Conservation (phyloP, 2,888 invertebrate genomes). For the Euclidia mi region DNA sequence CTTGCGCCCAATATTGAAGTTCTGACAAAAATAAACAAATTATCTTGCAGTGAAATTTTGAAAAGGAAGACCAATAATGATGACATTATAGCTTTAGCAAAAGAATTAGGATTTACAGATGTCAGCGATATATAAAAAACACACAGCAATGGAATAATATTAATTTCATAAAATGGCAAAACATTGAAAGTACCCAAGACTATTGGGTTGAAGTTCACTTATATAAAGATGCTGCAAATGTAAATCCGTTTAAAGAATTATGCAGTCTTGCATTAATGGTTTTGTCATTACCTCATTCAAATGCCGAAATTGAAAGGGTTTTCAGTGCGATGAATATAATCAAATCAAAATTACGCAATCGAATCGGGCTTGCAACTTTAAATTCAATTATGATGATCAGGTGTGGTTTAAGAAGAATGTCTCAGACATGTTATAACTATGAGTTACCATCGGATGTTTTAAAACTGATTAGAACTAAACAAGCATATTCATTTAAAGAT, state of each 20-base stretch:
- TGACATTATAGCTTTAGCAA: no score
- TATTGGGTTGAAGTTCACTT: constrained; percentile 5
- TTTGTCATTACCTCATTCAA: constrained; percentile 4
- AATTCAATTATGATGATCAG: constrained; percentile 3
- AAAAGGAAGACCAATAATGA: no score
- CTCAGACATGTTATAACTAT: constrained; percentile 2
- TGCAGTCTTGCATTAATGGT: not conserved
- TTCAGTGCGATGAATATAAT: constrained; percentile 3
- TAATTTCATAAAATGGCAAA: not conserved
- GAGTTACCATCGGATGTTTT: constrained; percentile 3
- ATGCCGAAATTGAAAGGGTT: constrained; percentile 6
- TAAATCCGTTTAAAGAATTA: constrained; percentile 5
- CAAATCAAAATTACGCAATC: constrained; percentile 6
- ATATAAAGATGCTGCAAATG: constrained; percentile 6
- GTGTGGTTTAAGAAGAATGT: constrained; percentile 1
- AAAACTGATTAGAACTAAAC: no score
- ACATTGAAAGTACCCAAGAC: not conserved
- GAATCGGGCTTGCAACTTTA: not conserved
- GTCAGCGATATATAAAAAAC: no score
- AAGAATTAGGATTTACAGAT: no score
- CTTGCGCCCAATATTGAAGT: no score
- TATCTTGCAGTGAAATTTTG: no score
- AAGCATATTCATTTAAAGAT: no score
- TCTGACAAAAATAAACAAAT: no score
- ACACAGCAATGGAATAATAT: constrained; percentile 1